Evolutionary conservation across 2,888 invertebrate species (phyloP).

Genomic region (Lithophane leautieri): DNA sequence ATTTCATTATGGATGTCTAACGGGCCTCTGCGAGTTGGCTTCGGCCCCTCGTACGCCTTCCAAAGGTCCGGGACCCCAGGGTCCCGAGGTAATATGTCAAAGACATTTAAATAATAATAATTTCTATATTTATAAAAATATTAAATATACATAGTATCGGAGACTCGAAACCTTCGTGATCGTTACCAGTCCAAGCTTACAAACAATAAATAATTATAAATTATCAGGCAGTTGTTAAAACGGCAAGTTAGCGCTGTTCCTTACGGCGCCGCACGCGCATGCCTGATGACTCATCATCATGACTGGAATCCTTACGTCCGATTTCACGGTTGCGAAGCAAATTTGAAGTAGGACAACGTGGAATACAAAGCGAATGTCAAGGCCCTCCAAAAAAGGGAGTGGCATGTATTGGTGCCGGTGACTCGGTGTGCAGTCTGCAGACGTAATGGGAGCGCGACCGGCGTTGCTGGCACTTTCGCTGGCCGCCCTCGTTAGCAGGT

Average conservation of each 20-base stretch:
- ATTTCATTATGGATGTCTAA: no score
- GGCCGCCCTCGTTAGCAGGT: conserved; percentile 63
- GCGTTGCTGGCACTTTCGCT: conserved; percentile 74
- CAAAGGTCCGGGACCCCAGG: no score
- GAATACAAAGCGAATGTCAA: conserved; percentile 61
- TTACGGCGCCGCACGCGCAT: conserved; percentile 37
- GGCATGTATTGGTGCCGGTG: conserved; percentile 31
- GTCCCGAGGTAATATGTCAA: no score
- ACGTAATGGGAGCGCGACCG: conserved; percentile 77
- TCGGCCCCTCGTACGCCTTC: no score
- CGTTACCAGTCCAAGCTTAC: conserved; percentile 1
- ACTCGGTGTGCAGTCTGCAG: conserved; percentile 22
- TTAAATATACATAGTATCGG: neutral
- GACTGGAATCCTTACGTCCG: conserved; percentile 13
- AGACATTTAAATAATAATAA: no score
- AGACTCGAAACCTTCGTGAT: neutral
- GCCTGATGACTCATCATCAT: conserved; percentile 55
- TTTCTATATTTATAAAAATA: no score
- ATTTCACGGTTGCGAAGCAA: conserved; percentile 20
- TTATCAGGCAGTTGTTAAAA: conserved; percentile 28
- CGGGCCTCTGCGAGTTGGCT: no score
- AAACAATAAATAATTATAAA: conserved; percentile 15
- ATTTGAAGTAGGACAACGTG: conserved; percentile 33
- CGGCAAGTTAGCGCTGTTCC: conserved; percentile 36
- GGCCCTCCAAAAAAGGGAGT: conserved; percentile 49